Evolutionary conservation across 2,888 invertebrate genomes (phyloP), one percentile per base, ranked within the genome.

Genomic region (Exephanes ischioxanthus): DNA sequence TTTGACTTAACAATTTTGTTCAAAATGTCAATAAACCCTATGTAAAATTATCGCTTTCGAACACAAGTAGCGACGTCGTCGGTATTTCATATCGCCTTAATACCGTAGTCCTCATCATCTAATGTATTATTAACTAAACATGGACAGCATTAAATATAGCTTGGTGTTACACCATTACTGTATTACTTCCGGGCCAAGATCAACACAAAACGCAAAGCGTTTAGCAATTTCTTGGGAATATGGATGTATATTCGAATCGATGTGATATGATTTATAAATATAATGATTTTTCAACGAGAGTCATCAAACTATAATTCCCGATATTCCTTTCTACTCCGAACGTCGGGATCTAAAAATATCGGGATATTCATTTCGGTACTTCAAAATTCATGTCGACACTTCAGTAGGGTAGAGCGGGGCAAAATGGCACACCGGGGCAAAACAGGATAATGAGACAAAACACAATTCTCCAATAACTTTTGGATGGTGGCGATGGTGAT

Each of bases 231-330:
- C 19, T 61, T 67, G 79, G 68, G 26, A 61, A 66, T 79, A 61
- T 70, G 33, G 30, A 61, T 80, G 61, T 73, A 73, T 80, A 68
- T 75, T 80, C 68, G 58, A 45, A 67, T 73, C 37, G 33, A 61
- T 83, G 83, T 83, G 67, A 79, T 83, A 79, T 79, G 45, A 58
- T 83, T 79, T 72, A 61, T 72, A 83, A 67, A 83, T 82, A 81
- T 53, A 82, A 63, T 66, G 71, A 22, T 82, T 51, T 55, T n/a
- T 63, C 58, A 22, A 61, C 3, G 58, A 63, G 70, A 73, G 19
- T 33, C 2, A 41, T n/a, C 41, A n/a, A 19, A 63, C 26, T 41
- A 53, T 53, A 37, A 14, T 58, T 33, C 14, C 9, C 30, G 45
- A 45, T n/a, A 58, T 82, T 76, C 37, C n/a, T 63, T 51, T 26